Evolutionary conservation across 2,888 invertebrate species (phyloP).

Genomic region (Drosophila neutralis): DNA sequence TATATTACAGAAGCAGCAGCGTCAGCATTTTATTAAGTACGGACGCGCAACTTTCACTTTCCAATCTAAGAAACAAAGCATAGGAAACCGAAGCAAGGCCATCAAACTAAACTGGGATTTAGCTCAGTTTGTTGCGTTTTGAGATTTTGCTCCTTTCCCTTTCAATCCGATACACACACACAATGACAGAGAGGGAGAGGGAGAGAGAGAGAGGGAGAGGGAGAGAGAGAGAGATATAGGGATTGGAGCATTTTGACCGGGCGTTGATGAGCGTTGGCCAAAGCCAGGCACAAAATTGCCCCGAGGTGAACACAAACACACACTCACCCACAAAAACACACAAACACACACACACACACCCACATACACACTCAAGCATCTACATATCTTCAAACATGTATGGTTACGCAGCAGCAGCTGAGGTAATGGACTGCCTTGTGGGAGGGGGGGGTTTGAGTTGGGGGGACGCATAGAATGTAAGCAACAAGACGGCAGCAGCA

Average conservation of each 20-base stretch:
- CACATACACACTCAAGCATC: conserved; percentile 5
- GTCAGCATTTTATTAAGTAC: conserved; percentile 61
- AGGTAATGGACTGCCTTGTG: conserved; percentile 12
- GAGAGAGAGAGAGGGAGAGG: conserved; percentile 14
- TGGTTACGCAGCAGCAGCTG: conserved; percentile 56
- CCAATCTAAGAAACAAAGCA: conserved; percentile 41
- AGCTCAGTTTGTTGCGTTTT: conserved; percentile 74
- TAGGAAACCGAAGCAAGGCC: conserved; percentile 44
- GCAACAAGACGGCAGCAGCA: conserved; percentile 76
- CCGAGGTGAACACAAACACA: conserved; percentile 39
- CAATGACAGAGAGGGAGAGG: neutral
- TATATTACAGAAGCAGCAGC: conserved; percentile 13
- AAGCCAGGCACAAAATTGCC: conserved; percentile 50
- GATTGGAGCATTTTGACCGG: conserved; percentile 13
- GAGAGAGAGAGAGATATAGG: neutral
- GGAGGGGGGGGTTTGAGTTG: neutral
- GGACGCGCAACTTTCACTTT: conserved; percentile 50
- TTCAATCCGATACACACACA: conserved; percentile 60
- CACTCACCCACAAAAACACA: conserved; percentile 16
- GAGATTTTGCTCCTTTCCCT: conserved; percentile 60
- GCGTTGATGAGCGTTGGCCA: conserved; percentile 48
- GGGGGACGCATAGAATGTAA: conserved; percentile 42
- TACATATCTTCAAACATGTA: conserved; percentile 38
- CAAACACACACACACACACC: conserved; percentile 5
- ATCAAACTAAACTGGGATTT: conserved; percentile 72